A percentile compares a stretch with the other conserved stretches of the same genome.
Conservation (phyloP, 2,888 invertebrate species). For the Chrysopilus asiliformis region DNA sequence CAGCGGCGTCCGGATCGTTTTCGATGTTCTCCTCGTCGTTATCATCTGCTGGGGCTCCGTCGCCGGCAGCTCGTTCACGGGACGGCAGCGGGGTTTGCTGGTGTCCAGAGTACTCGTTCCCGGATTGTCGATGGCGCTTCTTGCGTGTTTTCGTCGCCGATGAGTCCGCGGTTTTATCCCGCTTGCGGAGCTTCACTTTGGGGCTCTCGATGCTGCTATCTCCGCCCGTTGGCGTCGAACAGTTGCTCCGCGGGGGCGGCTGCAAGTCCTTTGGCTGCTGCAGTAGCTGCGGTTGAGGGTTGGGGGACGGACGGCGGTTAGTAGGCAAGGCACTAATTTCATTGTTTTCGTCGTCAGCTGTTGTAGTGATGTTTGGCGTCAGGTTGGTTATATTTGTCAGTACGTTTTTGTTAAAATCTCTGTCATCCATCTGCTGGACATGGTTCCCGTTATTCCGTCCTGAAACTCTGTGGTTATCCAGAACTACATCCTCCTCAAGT, state of each 20-base stretch:
- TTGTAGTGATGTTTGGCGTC: neutral
- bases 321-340: constrained; percentile 16
- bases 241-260: constrained; percentile 27
- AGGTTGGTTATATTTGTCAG: constrained; percentile 6
- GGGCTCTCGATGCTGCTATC: constrained; percentile 24
- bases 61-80: constrained; percentile 21
- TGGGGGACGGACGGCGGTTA: neutral
- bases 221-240: constrained; percentile 31
- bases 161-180: constrained; percentile 4
- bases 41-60: constrained; percentile 35
- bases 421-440: too few species aligned
- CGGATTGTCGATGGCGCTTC: constrained; percentile 8
- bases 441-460: too few species aligned
- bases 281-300: constrained; percentile 3
- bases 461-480: constrained; percentile 4
- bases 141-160: constrained; percentile 9
- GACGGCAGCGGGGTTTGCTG: constrained; percentile 21
- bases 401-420: constrained; percentile 1
- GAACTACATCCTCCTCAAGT: neutral
- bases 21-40: constrained; percentile 43
- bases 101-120: too few species aligned
- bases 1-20: constrained; percentile 65
- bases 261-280: neutral
- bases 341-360: constrained; percentile 6
- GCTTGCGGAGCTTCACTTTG: neutral